These are phyloP conservation scores for Actinia equina DNA, from an alignment of 64 coral and sea anemone species.

Conservation along the genomic window DNA sequence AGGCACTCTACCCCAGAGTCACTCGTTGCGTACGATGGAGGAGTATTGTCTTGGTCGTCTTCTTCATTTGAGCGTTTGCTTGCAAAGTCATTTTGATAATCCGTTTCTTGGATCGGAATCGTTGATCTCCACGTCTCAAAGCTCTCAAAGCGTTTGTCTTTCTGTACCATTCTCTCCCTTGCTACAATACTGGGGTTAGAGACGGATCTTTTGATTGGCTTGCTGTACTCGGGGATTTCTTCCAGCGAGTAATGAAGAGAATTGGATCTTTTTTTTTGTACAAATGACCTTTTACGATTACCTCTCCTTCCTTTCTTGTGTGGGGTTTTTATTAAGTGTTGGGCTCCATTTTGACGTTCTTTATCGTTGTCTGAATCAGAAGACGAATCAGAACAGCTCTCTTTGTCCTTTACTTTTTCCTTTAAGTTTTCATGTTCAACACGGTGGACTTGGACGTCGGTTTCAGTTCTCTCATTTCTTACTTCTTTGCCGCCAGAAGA, in stretches of 20 bases:
- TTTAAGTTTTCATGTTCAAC: background rate
- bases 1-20: constrained; percentile 9
- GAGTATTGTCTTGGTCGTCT: background rate
- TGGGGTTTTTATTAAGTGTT: background rate
- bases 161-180: constrained; percentile 11
- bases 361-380: background rate
- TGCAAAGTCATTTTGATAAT: background rate
- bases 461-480: background rate
- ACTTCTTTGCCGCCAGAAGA: background rate
- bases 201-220: constrained; percentile 15
- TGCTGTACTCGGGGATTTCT: background rate
- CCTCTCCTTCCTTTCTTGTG: background rate
- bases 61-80: background rate
- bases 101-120: constrained; percentile 32
- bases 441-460: background rate
- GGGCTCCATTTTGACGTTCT: background rate
- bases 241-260: background rate
- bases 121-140: background rate
- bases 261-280: background rate
- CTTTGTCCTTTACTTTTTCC: background rate
- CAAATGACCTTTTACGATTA: background rate
- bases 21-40: background rate
- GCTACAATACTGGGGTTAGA: constrained; percentile 30
- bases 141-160: background rate
- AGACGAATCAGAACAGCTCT: background rate